A percentile compares a stretch with the other conserved stretches of the same genome.
These are phyloP conservation scores for Yponomeuta plumbellus DNA, from an alignment of 2,888 invertebrate species.

Conservation along the genomic window DNA sequence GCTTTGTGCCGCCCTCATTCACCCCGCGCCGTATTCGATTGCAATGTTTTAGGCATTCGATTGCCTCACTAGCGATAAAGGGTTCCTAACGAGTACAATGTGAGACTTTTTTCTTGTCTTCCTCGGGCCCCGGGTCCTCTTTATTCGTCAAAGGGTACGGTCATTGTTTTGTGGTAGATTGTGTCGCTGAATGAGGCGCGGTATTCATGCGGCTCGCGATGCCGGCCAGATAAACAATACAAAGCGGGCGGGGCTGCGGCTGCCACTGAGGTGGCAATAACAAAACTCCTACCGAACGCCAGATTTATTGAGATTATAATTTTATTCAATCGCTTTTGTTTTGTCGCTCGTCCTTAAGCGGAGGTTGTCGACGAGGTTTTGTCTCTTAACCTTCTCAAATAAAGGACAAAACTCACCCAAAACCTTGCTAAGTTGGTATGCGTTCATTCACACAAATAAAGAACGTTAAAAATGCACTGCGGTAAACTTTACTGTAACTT, in stretches of 20 bases:
- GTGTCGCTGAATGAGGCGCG: conserved; percentile 62
- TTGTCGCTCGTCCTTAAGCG: background rate
- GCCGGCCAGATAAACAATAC: conserved; percentile 58
- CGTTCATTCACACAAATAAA: background rate
- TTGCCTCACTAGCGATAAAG: conserved; percentile 66
- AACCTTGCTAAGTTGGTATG: background rate
- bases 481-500: background rate
- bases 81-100: conserved; percentile 70
- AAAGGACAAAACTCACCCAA: background rate
- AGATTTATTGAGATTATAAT: conserved; percentile 9
- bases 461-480: background rate
- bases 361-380: background rate
- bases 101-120: conserved; percentile 58
- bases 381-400: background rate
- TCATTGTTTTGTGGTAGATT: conserved; percentile 71
- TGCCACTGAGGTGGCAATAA: conserved; percentile 52
- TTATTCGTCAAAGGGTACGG: conserved; percentile 64
- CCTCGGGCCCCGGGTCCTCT: conserved; percentile 34
- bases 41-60: conserved; percentile 75
- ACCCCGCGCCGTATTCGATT: conserved; percentile 63
- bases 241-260: conserved; percentile 55
- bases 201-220: conserved; percentile 65
- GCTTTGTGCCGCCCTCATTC: conserved; percentile 49
- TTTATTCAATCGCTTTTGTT: background rate
- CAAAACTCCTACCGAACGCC: conserved; percentile 57